Evolutionary conservation across 2,888 invertebrate species (phyloP).

Genomic region (Hypena proboscidalis): DNA sequence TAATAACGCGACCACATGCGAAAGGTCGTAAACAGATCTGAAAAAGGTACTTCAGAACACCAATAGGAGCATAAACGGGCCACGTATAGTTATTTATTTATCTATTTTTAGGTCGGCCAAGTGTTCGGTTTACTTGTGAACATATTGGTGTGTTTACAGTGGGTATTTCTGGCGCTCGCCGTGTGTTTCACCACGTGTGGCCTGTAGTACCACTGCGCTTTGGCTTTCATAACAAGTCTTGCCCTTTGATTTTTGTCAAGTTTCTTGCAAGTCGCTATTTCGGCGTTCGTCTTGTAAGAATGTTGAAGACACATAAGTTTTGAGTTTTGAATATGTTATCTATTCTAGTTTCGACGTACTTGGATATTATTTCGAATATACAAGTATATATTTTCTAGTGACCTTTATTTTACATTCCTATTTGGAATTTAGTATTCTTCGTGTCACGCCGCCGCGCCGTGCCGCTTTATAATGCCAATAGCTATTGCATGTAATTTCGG

Average conservation of each 20-base stretch:
- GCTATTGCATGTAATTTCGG: no score
- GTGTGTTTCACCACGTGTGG: conserved; percentile 75
- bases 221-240: conserved; percentile 39
- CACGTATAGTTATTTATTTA: conserved; percentile 64
- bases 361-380: no score
- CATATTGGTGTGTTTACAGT: conserved; percentile 76
- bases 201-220: conserved; percentile 40
- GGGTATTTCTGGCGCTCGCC: conserved; percentile 76
- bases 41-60: conserved; percentile 41
- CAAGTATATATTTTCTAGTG: no score
- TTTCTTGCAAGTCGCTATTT: no score
- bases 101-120: conserved; percentile 76
- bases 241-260: conserved; percentile 48
- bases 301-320: no score
- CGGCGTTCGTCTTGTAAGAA: no score
- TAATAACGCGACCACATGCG: conserved; percentile 33
- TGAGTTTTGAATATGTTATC: no score
- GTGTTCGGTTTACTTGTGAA: conserved; percentile 76
- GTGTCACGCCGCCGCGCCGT: no score
- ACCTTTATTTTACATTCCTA: no score
- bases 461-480: no score
- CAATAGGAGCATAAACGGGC: conserved; percentile 43
- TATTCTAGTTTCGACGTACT: no score
- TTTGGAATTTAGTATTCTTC: no score
- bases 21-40: conserved; percentile 40